Evolutionary conservation across 2,113 vertebrate genomes (phyloP).

Genomic region (Panthera tigris): DNA sequence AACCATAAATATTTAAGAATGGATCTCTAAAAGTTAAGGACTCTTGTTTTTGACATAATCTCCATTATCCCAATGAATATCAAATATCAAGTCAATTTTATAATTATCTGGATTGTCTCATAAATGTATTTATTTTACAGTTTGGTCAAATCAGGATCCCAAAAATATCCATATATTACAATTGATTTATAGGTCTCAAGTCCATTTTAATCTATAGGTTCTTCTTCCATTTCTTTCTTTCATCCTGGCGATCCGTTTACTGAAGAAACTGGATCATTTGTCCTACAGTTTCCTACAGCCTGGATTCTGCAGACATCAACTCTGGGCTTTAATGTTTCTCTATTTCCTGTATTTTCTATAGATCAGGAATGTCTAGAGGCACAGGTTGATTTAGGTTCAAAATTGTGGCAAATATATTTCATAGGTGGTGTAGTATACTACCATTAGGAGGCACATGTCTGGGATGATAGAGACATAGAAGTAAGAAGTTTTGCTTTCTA

Average conservation of each 20-base stretch:
- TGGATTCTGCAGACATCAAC: constrained; percentile 29
- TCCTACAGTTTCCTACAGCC: constrained; percentile 28
- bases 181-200: neutral
- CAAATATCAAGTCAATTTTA: constrained; percentile 35
- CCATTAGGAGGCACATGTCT: constrained; percentile 47
- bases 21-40: constrained; percentile 7
- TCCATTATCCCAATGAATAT: constrained; percentile 31
- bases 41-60: constrained; percentile 35
- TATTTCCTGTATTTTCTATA: constrained; percentile 45
- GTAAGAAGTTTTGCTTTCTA: constrained; percentile 53
- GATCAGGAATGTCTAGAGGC: constrained; percentile 50
- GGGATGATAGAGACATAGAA: constrained; percentile 31
- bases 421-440: constrained; percentile 10
- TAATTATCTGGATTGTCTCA: constrained; percentile 27
- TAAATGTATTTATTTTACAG: constrained; percentile 44
- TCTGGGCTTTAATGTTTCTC: constrained; percentile 45
- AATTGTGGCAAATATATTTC: constrained; percentile 53
- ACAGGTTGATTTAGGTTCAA: constrained; percentile 58
- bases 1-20: constrained; percentile 46
- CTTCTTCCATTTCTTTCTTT: constrained; percentile 41
- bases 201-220: constrained; percentile 36
- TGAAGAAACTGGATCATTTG: constrained; percentile 56
- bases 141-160: constrained; percentile 38
- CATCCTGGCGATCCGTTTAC: neutral
- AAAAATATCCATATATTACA: constrained; percentile 6